Evolutionary conservation across 2,797 vertebrate genomes (phyloP).

Genomic region (Pangasius macronema): DNA sequence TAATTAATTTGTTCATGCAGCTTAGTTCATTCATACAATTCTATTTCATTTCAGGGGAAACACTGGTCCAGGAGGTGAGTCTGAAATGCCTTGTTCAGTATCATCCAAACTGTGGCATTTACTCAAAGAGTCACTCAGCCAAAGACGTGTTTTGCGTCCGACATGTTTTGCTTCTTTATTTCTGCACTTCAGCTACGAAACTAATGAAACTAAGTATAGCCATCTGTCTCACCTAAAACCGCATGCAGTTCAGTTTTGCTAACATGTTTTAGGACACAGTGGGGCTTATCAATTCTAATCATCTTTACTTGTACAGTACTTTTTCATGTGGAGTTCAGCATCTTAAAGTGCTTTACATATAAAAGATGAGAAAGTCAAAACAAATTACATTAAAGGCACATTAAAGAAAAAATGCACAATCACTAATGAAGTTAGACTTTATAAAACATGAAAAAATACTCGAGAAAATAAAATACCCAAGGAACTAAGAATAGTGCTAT

Average conservation of each 20-base stretch:
- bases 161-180: neutral
- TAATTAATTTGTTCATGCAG: neutral
- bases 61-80: conserved; percentile 78
- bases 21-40: neutral
- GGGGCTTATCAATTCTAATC: neutral
- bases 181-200: neutral
- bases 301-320: neutral
- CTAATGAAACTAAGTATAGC: neutral
- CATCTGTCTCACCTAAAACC: neutral
- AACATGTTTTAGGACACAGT: neutral
- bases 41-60: conserved; percentile 67
- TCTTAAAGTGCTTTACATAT: neutral
- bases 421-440: neutral
- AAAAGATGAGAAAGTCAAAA: neutral
- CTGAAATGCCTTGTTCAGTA: neutral
- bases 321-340: neutral
- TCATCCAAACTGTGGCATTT: neutral
- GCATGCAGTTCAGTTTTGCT: neutral
- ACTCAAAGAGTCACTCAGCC: neutral
- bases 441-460: neutral
- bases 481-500: neutral
- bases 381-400: neutral
- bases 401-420: neutral
- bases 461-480: neutral
- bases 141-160: neutral